These are phyloP conservation scores for Pomatostomus ruficeps DNA, from an alignment of 2,113 vertebrate species.

Conservation along the genomic window DNA sequence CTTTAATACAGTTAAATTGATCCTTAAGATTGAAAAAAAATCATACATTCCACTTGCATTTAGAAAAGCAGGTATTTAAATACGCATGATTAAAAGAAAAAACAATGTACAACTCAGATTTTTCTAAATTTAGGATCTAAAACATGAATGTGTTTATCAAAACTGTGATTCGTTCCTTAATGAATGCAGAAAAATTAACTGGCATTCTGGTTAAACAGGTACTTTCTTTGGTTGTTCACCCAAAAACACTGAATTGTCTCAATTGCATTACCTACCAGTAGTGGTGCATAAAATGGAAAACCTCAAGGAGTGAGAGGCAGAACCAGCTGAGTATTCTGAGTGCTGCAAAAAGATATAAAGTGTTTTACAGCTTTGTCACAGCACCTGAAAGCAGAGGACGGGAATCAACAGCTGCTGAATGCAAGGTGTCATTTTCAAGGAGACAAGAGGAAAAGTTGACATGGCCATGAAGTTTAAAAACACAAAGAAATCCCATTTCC, in stretches of 20 bases:
- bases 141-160: neutral
- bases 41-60: fast-evolving
- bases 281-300: neutral
- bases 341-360: neutral
- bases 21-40: neutral
- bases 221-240: neutral
- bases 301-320: neutral
- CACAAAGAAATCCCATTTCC: neutral
- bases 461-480: neutral
- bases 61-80: neutral
- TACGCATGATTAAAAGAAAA: neutral
- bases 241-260: neutral
- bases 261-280: neutral
- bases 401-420: neutral
- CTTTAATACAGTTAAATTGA: neutral
- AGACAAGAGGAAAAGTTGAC: neutral
- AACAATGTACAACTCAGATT: fast-evolving
- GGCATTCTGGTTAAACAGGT: neutral
- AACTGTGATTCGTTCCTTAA: fast-evolving
- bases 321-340: neutral
- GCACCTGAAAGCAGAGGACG: neutral
- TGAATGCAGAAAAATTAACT: fast-evolving
- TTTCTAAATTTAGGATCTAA: neutral
- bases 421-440: neutral
- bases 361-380: neutral